Evolutionary conservation across 2,888 invertebrate species (phyloP), one percentile per base, ranked within the genome.

Genomic region (Erpobdella octoculata): DNA sequence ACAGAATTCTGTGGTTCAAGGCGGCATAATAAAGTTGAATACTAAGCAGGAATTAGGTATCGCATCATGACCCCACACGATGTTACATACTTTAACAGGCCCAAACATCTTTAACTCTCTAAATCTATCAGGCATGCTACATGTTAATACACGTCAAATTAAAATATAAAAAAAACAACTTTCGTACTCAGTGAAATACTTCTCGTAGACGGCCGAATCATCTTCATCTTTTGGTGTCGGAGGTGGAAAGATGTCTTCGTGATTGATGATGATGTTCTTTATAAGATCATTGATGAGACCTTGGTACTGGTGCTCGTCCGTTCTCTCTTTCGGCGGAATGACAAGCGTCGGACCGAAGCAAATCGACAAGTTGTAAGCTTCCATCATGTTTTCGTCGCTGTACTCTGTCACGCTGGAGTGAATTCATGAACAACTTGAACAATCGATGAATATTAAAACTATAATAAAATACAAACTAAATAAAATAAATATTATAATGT

Each of bases 301-400:
- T 85, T 95, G 95, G 84, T 91, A 92, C 80, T 92, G 90, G 21
- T 92, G 73, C 85, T 91, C 92, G 84, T 92, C 93, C 81, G 91
- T 38, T n/a, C 67, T 90, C 82, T 93, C 93, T 79, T 93, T 93
- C 73, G 94, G 93, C 35, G 95, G 94, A 64, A 95, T 93, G 80
- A 96, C 89, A 79, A 96, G 87, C 72, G 95, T 94, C 69, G 96
- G 96, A n/a, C 96, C 96, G 82, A 96, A 93, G 84, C 96, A 96
- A 82, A 96, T 93, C 73, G 96, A 95, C 79, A 97, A 86, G 86
- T 96, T 96, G 86, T 93, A 95, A 0, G 94, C 93, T 85, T 96
- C 95, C 96, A 96, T 96, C 93, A 95, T 93, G 83, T 93, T 95
- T 85, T 93, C 91, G 82, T 91, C 92, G 78, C 91, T 90, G 85